Base-by-base conservation (phyloP, 2,888 invertebrate genomes). In the Neoaliturus tenellus region DNA sequence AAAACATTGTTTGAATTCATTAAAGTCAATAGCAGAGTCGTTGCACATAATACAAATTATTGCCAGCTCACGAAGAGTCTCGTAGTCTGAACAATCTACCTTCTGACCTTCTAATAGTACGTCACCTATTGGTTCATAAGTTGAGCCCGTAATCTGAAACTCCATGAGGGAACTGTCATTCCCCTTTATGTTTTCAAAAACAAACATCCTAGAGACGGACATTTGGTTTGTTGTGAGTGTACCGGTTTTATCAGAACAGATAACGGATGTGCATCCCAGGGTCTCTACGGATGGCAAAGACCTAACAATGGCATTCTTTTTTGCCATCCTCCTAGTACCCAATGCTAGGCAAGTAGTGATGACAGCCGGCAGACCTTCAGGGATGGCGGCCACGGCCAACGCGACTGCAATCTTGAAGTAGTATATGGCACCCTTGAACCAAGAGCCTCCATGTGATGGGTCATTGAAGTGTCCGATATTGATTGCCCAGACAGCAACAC, bases 351-450 rank as follows among this genome's bases (percentile, higher is more conserved):
- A 99, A 89, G 99, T 99, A 89, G 99, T 99, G 92, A 99, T 99
- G 91, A 99, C 99, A 91, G 99, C 99, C 82, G 99, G 99, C 88
- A 99, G 93, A 95, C 99, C 99, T 93, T 99, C 99, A 85, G 99
- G 99, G 90, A 99, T 99, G 90, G 99, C 99, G 89, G 99, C 99
- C 88, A 99, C 99, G 90, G 99, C 99, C 90, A 99, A 92, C 88
- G 99, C 99, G 83, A 99, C 99, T 89, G 99, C 99, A 90, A 99
- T 99, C 92, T 99, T 99, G 96, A 99, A 99, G 91, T 99, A 99
- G 93, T 99, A 99, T 90, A 99, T 99, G 90, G 99, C 99, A 88
- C 99, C 99, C 93, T 99, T 99, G 92, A 99, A 96, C 99, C 99
- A 99, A 88, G 99, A 99, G 88, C 99, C 99, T 90, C 99, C 99